phyloP scores from a whole-genome alignment of 1,140 invertebrate genomes.

The Aricia agestis region DNA sequence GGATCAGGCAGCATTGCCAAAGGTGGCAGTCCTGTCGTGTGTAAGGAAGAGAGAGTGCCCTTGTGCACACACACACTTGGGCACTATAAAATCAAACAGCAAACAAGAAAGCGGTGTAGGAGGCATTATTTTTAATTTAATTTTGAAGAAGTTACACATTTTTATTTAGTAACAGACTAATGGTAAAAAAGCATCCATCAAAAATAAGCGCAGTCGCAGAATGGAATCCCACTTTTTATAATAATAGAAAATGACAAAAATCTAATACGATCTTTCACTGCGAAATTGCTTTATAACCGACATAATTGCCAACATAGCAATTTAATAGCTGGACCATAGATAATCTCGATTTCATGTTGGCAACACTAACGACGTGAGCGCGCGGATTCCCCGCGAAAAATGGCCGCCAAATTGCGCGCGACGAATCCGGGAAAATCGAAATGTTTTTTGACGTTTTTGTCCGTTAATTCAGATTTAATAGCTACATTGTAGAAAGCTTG shows the following conservation, averaged over 20 bases:
- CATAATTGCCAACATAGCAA: constrained; percentile 42
- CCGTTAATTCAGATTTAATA: constrained; percentile 14
- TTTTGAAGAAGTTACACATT: no score
- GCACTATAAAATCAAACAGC: no score
- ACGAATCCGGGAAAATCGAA: constrained; percentile 43
- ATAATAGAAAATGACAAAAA: constrained; percentile 19
- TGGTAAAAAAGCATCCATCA: background rate
- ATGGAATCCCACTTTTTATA: background rate
- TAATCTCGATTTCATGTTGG: constrained; percentile 60
- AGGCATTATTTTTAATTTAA: no score
- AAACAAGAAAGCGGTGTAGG: no score
- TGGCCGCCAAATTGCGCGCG: constrained; percentile 52
- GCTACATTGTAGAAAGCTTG: background rate
- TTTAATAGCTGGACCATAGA: constrained; percentile 56
- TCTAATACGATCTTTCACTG: constrained; percentile 37
- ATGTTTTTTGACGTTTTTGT: constrained; percentile 19
- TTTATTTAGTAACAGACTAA: background rate
- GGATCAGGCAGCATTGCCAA: no score
- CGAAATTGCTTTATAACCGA: constrained; percentile 45
- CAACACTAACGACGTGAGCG: constrained; percentile 57
- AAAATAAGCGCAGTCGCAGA: background rate
- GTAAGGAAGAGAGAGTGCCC: no score
- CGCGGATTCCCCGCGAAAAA: constrained; percentile 50
- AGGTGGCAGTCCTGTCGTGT: no score
- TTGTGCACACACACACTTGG: no score